Evolutionary conservation across 2,113 vertebrate genomes (phyloP).

Genomic region (Micronycteris hirsuta): DNA sequence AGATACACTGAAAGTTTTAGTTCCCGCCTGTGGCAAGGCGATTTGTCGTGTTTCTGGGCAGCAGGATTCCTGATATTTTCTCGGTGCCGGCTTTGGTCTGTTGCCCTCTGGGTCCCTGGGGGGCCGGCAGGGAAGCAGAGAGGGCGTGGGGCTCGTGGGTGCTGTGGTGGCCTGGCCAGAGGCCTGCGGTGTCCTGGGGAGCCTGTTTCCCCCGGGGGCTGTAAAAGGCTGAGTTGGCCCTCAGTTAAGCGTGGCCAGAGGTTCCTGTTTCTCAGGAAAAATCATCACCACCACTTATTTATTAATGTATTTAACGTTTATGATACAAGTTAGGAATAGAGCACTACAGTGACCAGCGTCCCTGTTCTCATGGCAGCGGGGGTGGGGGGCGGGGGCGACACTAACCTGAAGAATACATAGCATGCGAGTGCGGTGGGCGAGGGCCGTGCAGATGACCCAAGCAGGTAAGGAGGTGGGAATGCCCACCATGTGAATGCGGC

Average conservation of each 20-base stretch:
- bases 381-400: not conserved
- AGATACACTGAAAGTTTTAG: not conserved
- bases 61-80: constrained; percentile 62
- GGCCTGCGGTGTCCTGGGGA: rapidly evolving
- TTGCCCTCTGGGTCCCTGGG: constrained; percentile 67
- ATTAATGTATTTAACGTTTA: not conserved
- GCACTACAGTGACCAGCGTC: not conserved
- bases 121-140: not conserved
- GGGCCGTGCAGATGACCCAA: not conserved
- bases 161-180: not conserved
- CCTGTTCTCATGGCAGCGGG: not conserved
- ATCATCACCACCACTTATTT: no score
- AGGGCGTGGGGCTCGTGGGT: not conserved
- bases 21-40: not conserved
- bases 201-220: not conserved
- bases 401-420: not conserved
- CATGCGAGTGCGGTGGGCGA: rapidly evolving
- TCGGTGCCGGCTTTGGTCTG: constrained; percentile 67
- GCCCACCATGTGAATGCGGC: rapidly evolving
- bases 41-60: constrained; percentile 67
- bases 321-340: no score
- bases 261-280: not conserved
- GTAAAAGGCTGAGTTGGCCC: not conserved
- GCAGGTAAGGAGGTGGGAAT: not conserved
- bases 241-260: not conserved